These are phyloP conservation scores for Boloria selene DNA, from an alignment of 2,888 invertebrate genomes.

Conservation along the genomic window DNA sequence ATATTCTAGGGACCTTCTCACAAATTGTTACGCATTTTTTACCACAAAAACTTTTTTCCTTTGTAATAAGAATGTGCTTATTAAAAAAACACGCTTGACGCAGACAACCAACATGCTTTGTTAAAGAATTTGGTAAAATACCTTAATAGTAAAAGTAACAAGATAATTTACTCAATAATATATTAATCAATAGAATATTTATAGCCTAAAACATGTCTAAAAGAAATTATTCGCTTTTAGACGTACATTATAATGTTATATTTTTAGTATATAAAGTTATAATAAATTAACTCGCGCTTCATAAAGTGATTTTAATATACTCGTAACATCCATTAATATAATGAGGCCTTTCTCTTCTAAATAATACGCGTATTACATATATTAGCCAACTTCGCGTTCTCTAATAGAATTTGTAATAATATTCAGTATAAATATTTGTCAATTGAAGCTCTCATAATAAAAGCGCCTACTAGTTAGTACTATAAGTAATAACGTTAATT, in stretches of 20 bases:
- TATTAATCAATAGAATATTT: too few species aligned
- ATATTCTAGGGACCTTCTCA: background rate
- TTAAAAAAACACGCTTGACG: background rate
- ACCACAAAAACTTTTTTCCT: slow-evolving; percentile 6
- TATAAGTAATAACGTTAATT: background rate
- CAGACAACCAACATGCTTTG: background rate
- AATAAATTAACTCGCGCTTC: too few species aligned
- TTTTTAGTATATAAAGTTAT: too few species aligned
- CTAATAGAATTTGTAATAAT: background rate
- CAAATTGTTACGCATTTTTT: background rate
- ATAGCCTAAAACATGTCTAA: too few species aligned
- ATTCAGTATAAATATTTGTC: slow-evolving; percentile 4
- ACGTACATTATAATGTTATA: too few species aligned
- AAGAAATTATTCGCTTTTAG: too few species aligned
- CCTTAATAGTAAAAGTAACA: too few species aligned
- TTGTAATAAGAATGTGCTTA: slow-evolving; percentile 3
- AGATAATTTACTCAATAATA: too few species aligned
- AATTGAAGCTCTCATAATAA: background rate
- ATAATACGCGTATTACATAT: background rate
- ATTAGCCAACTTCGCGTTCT: background rate
- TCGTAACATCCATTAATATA: too few species aligned
- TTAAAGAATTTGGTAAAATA: slow-evolving; percentile 1
- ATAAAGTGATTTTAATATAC: too few species aligned
- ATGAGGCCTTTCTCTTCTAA: too few species aligned
- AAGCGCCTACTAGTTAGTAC: too few species aligned